Evolutionary conservation across 2,888 invertebrate genomes (phyloP).

Genomic region (Branchipolynoe longqiensis): DNA sequence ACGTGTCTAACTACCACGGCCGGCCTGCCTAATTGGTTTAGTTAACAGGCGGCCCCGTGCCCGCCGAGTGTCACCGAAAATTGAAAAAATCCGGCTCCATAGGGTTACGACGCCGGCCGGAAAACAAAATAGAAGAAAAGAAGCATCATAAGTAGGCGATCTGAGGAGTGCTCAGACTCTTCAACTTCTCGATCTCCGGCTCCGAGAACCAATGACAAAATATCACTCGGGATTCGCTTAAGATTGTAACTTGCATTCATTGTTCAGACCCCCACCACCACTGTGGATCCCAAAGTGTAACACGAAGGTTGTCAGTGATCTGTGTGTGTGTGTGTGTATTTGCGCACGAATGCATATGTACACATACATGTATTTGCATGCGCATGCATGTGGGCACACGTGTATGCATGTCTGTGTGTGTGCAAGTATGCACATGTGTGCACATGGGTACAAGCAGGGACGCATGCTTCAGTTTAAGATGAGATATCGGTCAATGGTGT

Average conservation of each 20-base stretch:
- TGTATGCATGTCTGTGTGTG: no score
- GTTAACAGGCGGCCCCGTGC: conserved; percentile 37
- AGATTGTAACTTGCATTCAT: conserved; percentile 20
- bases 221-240: conserved; percentile 4
- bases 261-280: no score
- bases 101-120: conserved; percentile 44
- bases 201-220: conserved; percentile 1
- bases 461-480: no score
- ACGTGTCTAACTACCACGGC: conserved; percentile 53
- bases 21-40: conserved; percentile 46
- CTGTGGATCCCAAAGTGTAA: background rate
- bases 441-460: no score
- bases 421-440: no score
- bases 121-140: conserved; percentile 24
- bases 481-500: no score
- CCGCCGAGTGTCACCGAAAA: conserved; percentile 14
- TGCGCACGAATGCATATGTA: no score
- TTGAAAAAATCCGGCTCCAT: conserved; percentile 11
- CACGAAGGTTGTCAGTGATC: conserved; percentile 32
- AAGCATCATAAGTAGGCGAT: conserved; percentile 47
- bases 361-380: no score
- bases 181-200: background rate
- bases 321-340: no score
- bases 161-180: conserved; percentile 19
- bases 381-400: no score